A percentile compares a stretch with the other conserved stretches of the same genome.
These are phyloP conservation scores for Oophaga sylvatica DNA, from an alignment of 2,797 vertebrate species.

Conservation along the genomic window DNA sequence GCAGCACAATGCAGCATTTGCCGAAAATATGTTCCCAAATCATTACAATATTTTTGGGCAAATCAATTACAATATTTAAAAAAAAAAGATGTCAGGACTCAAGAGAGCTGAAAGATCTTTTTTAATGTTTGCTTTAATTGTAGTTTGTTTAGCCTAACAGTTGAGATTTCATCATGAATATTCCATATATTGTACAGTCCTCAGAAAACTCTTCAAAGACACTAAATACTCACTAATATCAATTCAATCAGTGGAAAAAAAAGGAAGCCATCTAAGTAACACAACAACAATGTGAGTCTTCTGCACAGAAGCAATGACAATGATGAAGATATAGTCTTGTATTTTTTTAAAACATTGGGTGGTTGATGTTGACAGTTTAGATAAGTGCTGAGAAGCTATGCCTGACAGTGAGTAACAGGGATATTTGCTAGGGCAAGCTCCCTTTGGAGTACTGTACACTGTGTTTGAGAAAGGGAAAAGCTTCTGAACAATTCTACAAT, in stretches of 20 bases:
- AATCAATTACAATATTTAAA: too few species aligned
- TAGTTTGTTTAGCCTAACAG: neutral
- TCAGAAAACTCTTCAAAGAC: neutral
- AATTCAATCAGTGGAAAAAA: neutral
- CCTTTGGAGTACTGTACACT: neutral
- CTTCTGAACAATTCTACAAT: neutral
- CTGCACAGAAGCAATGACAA: neutral
- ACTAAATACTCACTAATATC: neutral
- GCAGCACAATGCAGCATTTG: too few species aligned
- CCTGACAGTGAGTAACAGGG: neutral
- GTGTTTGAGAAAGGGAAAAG: neutral
- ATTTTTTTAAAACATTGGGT: conserved; percentile 11
- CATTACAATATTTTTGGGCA: too few species aligned
- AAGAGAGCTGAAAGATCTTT: too few species aligned
- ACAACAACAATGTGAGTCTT: neutral
- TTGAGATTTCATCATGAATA: neutral
- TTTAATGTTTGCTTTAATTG: neutral
- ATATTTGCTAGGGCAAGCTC: neutral
- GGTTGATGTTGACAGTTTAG: neutral
- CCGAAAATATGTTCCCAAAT: too few species aligned
- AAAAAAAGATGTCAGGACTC: too few species aligned
- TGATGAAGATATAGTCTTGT: conserved; percentile 14
- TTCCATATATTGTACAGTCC: neutral
- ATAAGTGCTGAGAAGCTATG: neutral
- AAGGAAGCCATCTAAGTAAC: neutral